Conservation (phyloP, 2,797 vertebrate genomes). For the Chaetophractus vellerosus region DNA sequence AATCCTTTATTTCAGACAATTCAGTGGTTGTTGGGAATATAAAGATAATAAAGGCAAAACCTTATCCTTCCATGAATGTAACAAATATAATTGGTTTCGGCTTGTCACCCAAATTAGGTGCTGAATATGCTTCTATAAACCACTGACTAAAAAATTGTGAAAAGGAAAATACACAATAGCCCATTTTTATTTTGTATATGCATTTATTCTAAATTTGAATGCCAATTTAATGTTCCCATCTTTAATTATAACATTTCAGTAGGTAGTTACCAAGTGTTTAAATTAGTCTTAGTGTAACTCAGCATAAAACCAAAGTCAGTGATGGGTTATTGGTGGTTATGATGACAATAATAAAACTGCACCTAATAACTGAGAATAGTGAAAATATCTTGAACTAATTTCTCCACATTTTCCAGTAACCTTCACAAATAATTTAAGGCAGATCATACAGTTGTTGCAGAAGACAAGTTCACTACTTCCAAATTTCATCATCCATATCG, state of each 20-base stretch:
- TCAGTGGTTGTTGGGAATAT: neutral
- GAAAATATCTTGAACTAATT: neutral
- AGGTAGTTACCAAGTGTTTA: neutral
- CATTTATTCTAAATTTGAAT: conserved; percentile 2
- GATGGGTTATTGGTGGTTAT: accelerated
- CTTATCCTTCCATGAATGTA: neutral
- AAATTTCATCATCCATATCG: neutral
- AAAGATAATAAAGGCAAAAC: neutral
- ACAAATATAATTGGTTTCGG: neutral
- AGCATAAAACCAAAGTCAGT: neutral
- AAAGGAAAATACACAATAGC: neutral
- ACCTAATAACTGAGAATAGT: neutral
- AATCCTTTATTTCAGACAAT: neutral
- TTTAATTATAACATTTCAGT: neutral
- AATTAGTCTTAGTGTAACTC: neutral
- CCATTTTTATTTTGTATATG: neutral
- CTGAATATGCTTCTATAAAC: neutral
- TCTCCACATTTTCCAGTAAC: neutral
- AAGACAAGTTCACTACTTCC: neutral
- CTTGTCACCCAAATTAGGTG: neutral
- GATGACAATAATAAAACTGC: neutral
- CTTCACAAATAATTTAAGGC: neutral
- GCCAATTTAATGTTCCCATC: neutral
- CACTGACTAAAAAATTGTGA: neutral
- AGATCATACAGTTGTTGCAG: neutral